These are phyloP conservation scores for Gorsachius goisagi DNA, from an alignment of 2,113 vertebrate genomes.

Conservation along the genomic window DNA sequence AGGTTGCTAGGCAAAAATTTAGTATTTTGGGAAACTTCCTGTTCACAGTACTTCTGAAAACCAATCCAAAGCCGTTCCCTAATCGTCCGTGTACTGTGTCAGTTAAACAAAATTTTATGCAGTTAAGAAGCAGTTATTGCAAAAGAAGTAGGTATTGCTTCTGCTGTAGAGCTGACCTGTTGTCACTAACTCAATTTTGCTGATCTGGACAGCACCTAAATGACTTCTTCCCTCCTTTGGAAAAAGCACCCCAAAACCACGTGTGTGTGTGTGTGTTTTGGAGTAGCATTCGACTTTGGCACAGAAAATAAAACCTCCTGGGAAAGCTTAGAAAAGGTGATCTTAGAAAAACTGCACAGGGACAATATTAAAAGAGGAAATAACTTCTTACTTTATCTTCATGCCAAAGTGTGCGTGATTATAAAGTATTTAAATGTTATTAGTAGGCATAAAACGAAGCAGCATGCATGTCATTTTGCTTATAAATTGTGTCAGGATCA, in stretches of 20 bases:
- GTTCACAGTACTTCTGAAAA: neutral
- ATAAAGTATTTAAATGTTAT: neutral
- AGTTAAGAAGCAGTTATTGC: neutral
- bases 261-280: neutral
- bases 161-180: neutral
- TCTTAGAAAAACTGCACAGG: neutral
- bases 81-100: neutral
- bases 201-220: neutral
- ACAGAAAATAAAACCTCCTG: neutral
- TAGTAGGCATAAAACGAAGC: neutral
- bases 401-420: neutral
- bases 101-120: neutral
- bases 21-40: constrained; percentile 52
- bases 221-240: neutral
- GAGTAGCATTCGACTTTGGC: neutral
- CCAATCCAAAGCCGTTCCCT: neutral
- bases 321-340: neutral
- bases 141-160: neutral
- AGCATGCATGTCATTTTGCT: neutral
- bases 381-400: neutral
- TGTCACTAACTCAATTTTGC: neutral
- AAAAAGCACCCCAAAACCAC: neutral
- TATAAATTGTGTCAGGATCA: neutral
- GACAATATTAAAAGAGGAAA: neutral
- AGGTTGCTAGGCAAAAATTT: constrained; percentile 55